phyloP scores from a whole-genome alignment of 2,797 vertebrate species.

The Rhynchotus rufescens region DNA sequence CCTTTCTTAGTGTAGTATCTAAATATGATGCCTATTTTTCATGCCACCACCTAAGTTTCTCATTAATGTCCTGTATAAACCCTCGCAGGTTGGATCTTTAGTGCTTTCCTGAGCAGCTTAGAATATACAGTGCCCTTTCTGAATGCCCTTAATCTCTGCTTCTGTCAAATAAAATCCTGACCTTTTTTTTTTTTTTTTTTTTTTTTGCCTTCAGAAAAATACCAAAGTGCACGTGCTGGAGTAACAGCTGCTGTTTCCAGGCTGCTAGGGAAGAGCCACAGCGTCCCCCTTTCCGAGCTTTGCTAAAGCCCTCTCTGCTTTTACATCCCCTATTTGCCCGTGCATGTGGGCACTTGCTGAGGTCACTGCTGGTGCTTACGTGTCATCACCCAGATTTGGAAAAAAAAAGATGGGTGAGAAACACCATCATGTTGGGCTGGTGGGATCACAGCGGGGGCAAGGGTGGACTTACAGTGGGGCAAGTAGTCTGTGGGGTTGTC shows the following conservation, averaged over 20 bases:
- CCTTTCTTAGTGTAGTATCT: not conserved
- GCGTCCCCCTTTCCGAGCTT: not conserved
- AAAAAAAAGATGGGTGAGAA: not conserved
- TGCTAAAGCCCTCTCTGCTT: not conserved
- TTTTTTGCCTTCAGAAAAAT: conserved; percentile 41
- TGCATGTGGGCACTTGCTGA: rapidly evolving
- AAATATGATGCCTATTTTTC: not conserved
- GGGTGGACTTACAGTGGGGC: not conserved
- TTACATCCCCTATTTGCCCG: not conserved
- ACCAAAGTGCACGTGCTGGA: conserved; percentile 25
- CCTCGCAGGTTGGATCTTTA: not conserved
- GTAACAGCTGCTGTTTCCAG: conserved; percentile 35
- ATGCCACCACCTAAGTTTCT: not conserved
- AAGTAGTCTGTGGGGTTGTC: not conserved
- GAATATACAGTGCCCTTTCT: not conserved
- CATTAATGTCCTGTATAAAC: not conserved
- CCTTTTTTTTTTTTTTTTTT: conserved; percentile 73
- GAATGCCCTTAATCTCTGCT: conserved; percentile 64
- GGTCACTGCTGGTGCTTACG: not conserved
- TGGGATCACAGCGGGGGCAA: not conserved
- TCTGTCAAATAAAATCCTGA: conserved; percentile 62
- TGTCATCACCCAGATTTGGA: not conserved
- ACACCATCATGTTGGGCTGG: not conserved
- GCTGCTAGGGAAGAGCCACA: not conserved
- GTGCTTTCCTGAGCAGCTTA: conserved; percentile 55